Conservation (phyloP, 2,888 invertebrate genomes). For the Mylabris sibirica region DNA sequence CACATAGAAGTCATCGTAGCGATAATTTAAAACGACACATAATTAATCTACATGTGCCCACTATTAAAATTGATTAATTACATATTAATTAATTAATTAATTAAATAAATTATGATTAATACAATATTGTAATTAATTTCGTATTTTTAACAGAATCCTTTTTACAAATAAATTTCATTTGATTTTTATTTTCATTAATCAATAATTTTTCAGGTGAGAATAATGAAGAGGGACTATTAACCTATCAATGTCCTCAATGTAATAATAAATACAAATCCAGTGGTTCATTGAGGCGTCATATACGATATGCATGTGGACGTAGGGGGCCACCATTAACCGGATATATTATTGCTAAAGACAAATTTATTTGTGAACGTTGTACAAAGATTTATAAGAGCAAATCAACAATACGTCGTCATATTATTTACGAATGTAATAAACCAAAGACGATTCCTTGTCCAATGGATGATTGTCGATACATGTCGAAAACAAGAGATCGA, state of each 20-base stretch:
- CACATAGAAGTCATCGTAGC: slow-evolving; percentile 34
- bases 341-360: slow-evolving; percentile 38
- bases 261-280: slow-evolving; percentile 24
- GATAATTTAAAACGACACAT: slow-evolving; percentile 31
- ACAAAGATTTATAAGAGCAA: slow-evolving; percentile 28
- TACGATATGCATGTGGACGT: slow-evolving; percentile 28
- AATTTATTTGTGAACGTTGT: slow-evolving; percentile 38
- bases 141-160: no score
- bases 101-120: background rate
- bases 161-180: background rate
- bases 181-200: background rate
- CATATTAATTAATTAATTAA: background rate
- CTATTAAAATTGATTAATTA: slow-evolving; percentile 9
- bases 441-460: slow-evolving; percentile 48
- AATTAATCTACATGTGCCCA: slow-evolving; percentile 19
- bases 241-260: slow-evolving; percentile 27
- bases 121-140: background rate
- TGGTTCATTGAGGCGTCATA: slow-evolving; percentile 23
- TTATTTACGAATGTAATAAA: slow-evolving; percentile 51
- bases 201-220: slow-evolving; percentile 15
- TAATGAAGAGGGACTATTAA: background rate
- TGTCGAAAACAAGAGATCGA: slow-evolving; percentile 49
- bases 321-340: slow-evolving; percentile 25
- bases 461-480: slow-evolving; percentile 46
- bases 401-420: slow-evolving; percentile 41